Percentiles rank a stretch among this genome's conserved stretches.
Conservation (phyloP, 2,888 invertebrate species). For the Spisula subtruncata region DNA sequence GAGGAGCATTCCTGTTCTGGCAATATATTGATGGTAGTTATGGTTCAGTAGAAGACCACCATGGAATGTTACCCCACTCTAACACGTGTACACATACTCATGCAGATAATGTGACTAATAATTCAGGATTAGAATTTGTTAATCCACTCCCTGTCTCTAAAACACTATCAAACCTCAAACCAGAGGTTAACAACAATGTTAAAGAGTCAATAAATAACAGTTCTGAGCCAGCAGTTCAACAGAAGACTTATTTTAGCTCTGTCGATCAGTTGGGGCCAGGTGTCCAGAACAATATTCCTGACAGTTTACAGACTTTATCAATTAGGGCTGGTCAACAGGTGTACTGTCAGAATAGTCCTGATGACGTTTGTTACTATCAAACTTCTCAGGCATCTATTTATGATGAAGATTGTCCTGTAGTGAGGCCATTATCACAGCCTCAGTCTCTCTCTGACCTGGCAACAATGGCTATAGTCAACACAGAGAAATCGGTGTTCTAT, state of each 20-base stretch:
- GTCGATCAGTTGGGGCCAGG: neutral
- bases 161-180: neutral
- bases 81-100: neutral
- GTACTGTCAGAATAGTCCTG: neutral
- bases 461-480: neutral
- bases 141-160: neutral
- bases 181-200: too few species aligned
- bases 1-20: conserved; percentile 27
- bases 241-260: neutral
- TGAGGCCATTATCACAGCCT: neutral
- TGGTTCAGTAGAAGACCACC: neutral
- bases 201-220: neutral
- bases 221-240: neutral
- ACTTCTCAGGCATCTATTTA: neutral
- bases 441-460: neutral
- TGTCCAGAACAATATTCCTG: neutral
- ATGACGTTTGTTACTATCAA: neutral
- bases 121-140: neutral
- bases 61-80: neutral
- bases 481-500: neutral
- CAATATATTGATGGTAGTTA: conserved; percentile 10
- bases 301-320: neutral
- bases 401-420: neutral
- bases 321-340: neutral
- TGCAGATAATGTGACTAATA: neutral